Evolutionary conservation across 2,797 vertebrate genomes (phyloP).

Genomic region (Platyrinchus mystaceus): DNA sequence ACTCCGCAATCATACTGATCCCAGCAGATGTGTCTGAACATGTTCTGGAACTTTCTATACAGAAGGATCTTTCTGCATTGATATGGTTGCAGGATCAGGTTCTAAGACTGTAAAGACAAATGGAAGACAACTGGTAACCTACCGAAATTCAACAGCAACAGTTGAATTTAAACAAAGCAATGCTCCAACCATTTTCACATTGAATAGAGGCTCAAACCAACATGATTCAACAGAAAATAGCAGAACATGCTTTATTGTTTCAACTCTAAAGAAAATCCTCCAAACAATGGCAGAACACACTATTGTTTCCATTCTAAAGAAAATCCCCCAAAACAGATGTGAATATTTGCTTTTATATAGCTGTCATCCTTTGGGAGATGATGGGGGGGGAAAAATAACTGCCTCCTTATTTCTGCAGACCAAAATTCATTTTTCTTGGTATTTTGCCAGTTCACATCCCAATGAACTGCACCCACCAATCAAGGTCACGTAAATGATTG

Average conservation of each 20-base stretch:
- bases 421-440: not conserved
- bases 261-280: not conserved
- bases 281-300: not conserved
- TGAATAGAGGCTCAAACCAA: constrained; percentile 17
- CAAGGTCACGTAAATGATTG: not conserved
- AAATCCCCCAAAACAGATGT: not conserved
- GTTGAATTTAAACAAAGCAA: not conserved
- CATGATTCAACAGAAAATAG: not conserved
- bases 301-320: not conserved
- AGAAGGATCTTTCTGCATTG: not conserved
- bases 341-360: not conserved
- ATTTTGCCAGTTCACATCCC: not conserved
- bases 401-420: not conserved
- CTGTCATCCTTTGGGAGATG: not conserved
- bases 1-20: not conserved
- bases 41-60: not conserved
- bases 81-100: not conserved
- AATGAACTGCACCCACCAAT: not conserved
- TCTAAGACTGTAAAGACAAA: not conserved
- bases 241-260: not conserved
- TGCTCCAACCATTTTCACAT: constrained; percentile 1
- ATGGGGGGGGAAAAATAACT: not conserved
- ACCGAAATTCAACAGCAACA: not conserved
- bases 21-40: not conserved
- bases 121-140: not conserved